Evolutionary conservation across 2,797 vertebrate species (phyloP), one percentile per base, ranked within the genome.

Genomic region (Tamandua tetradactyla): DNA sequence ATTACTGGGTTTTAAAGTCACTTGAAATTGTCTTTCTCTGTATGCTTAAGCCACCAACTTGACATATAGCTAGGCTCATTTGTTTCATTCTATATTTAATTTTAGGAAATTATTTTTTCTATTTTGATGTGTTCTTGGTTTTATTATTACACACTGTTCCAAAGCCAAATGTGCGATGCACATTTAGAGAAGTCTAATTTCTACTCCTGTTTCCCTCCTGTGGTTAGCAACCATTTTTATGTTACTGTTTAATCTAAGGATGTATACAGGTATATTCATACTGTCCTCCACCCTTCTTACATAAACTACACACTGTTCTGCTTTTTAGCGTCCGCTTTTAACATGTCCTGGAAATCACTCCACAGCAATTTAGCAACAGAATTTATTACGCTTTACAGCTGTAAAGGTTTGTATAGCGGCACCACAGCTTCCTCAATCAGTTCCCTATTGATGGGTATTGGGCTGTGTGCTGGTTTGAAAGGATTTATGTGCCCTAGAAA

Each of bases 101-200:
- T 79, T 76, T 84, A n/a, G 35, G 87, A 32, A 78, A 64, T 11
- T 42, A 40, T 37, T 55, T 83, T 75, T 87, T 44, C 44, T 57
- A 3, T 55, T n/a, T 69, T n/a, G 59, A 25, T 47, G 69, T 66
- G 72, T 42, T 74, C 78, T 57, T 17, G 81, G 62, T 55, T 62
- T 64, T 57, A 18, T 71, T 32, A 83, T 59, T 40, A 72, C 11
- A 79, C 22, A 22, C 22, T 23, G 64, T 20, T 44, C n/a, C 71
- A 59, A 1, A n/a, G 64, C 23, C 64, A 74, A 94, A 72, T 27
- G 79, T 30, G 61, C 30, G 42, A 68, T 55, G 40, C 57, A 37
- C 78, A 42, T 10, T 61, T 75, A 55, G 25, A 88, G 66, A 74
- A 66, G 40, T 18, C 25, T 40, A 18, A 17, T 44, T 55, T 68